These are phyloP conservation scores for Acrobasis repandana DNA, from an alignment of 2,888 invertebrate genomes.

Conservation along the genomic window DNA sequence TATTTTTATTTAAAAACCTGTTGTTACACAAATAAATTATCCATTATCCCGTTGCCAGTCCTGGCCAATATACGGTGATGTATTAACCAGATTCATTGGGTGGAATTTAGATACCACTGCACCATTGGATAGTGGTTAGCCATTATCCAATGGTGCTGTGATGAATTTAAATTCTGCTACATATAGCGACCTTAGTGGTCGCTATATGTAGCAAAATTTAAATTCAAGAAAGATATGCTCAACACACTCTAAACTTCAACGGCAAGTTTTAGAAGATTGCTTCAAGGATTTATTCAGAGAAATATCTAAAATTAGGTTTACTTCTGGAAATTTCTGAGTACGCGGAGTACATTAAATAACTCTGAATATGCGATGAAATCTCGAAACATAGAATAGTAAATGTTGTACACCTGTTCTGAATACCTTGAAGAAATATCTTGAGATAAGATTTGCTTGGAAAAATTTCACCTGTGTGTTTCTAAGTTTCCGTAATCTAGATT, in stretches of 20 bases:
- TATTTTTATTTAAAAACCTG: too few relatives aligned
- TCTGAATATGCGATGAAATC: slow-evolving; percentile 9
- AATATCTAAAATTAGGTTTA: slow-evolving; percentile 6
- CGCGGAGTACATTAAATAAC: slow-evolving; percentile 4
- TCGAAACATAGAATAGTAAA: slow-evolving; percentile 10
- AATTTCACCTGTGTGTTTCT: not conserved
- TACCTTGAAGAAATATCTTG: slow-evolving; percentile 6
- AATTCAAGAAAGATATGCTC: not conserved
- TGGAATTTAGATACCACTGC: too few relatives aligned
- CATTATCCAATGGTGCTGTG: too few relatives aligned
- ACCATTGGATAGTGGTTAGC: too few relatives aligned
- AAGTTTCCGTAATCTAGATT: too few relatives aligned
- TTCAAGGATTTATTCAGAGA: not conserved
- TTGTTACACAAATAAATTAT: too few relatives aligned
- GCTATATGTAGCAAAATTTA: not conserved
- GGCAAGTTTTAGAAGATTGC: slow-evolving; percentile 1
- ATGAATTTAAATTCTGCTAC: too few relatives aligned
- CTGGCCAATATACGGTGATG: too few relatives aligned
- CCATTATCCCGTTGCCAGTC: too few relatives aligned
- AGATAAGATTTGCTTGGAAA: not conserved
- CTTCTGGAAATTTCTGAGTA: not conserved
- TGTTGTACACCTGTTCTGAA: slow-evolving; percentile 13
- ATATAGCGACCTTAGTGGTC: too few relatives aligned
- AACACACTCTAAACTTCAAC: not conserved
- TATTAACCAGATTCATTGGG: too few relatives aligned